Percentiles rank a stretch among this genome's conserved stretches.
phyloP scores from a whole-genome alignment of 1,140 invertebrate species.

The Trichonephila inaurata region DNA sequence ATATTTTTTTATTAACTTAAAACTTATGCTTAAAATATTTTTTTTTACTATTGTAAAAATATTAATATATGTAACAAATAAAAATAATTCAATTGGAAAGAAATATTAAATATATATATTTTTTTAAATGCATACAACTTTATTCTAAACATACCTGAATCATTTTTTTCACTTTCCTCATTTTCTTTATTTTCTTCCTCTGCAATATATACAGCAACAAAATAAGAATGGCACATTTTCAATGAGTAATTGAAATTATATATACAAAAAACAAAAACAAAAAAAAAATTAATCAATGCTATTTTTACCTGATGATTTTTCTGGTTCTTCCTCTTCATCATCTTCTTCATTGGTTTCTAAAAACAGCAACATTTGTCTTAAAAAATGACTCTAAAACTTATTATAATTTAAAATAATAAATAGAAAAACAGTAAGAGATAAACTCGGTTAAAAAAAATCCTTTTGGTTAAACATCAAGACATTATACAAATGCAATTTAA shows the following conservation, averaged over 20 bases:
- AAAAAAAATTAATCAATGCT: not conserved
- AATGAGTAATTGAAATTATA: not conserved
- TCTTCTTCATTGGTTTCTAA: constrained; percentile 58
- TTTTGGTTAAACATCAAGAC: no score
- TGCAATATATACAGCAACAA: not conserved
- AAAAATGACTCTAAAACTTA: not conserved
- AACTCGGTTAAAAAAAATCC: no score
- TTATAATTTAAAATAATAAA: no score
- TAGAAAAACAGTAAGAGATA: no score
- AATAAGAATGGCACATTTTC: not conserved
- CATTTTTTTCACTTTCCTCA: constrained; percentile 59
- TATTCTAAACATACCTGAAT: constrained; percentile 36
- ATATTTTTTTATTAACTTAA: no score
- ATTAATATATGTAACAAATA: not conserved
- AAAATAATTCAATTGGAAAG: not conserved
- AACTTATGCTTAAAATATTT: not conserved
- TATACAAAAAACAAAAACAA: no score
- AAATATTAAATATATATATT: no score
- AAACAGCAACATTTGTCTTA: not conserved
- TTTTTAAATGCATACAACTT: not conserved
- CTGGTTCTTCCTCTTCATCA: constrained; percentile 77
- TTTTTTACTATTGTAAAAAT: not conserved
- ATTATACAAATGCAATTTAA: no score
- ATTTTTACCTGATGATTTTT: constrained; percentile 70
- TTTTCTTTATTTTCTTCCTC: constrained; percentile 71